Conservation (phyloP, 92 coral and sea anemone species). For the Anthopleura xanthogrammica region DNA sequence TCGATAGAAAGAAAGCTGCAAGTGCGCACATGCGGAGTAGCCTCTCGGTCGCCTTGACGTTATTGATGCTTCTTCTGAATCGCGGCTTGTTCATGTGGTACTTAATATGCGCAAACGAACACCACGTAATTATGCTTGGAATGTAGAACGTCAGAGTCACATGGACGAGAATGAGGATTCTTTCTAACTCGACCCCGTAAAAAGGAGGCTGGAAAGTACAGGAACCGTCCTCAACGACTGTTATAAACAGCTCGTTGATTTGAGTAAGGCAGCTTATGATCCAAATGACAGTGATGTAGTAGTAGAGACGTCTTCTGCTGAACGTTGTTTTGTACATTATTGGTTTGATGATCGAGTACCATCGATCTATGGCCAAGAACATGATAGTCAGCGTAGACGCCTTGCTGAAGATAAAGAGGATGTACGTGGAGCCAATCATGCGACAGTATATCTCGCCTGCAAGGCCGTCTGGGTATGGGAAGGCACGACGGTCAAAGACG, state of each 20-base stretch:
- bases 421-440: conserved; percentile 72
- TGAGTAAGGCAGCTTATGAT: conserved; percentile 59
- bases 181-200: conserved; percentile 52
- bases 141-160: conserved; percentile 69
- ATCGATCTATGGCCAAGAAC: conserved; percentile 74
- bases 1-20: conserved; percentile 61
- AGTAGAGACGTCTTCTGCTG: conserved; percentile 54
- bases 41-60: conserved; percentile 61
- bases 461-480: conserved; percentile 54
- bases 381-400: conserved; percentile 80
- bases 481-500: conserved; percentile 50
- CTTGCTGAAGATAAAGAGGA: conserved; percentile 65
- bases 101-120: conserved; percentile 67
- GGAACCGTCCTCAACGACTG: conserved; percentile 40
- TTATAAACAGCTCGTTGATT: conserved; percentile 62
- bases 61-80: conserved; percentile 48
- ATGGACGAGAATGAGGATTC: conserved; percentile 58
- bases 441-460: conserved; percentile 77
- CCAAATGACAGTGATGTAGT: conserved; percentile 64
- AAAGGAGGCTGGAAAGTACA: conserved; percentile 53
- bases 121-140: conserved; percentile 73
- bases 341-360: conserved; percentile 73
- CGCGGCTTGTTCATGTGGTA: conserved; percentile 48
- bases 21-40: conserved; percentile 86
- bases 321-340: conserved; percentile 66